These are phyloP conservation scores for Cyrtonyx montezumae DNA, from an alignment of 2,113 vertebrate genomes.

Conservation along the genomic window DNA sequence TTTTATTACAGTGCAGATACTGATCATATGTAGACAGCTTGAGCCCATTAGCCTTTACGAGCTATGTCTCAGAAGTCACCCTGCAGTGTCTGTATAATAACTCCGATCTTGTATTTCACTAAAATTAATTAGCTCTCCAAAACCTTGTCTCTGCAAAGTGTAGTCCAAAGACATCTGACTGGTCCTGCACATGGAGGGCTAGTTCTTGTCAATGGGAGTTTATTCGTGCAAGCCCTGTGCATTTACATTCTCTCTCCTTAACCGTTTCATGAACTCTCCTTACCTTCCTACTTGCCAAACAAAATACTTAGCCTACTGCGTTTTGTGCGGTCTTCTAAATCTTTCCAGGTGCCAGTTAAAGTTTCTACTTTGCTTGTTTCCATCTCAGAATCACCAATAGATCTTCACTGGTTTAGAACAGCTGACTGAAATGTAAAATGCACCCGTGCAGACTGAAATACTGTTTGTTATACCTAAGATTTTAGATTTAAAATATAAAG, in stretches of 20 bases:
- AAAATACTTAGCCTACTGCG: neutral
- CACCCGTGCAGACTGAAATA: neutral
- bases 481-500: neutral
- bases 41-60: neutral
- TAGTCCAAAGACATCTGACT: neutral
- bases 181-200: neutral
- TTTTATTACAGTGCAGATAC: neutral
- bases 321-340: neutral
- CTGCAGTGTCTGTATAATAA: neutral
- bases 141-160: neutral
- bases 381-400: neutral
- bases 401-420: neutral
- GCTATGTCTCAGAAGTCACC: neutral
- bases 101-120: neutral
- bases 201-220: neutral
- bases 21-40: neutral
- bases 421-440: neutral
- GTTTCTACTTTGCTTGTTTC: neutral
- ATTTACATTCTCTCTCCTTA: neutral
- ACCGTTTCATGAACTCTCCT: neutral
- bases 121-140: neutral
- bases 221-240: neutral
- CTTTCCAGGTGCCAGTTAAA: neutral
- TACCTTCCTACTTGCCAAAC: neutral
- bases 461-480: neutral